Evolutionary conservation across 30 jellyfish, hydroid and myxozoan genomes (phyloP), one percentile per base, ranked within the genome.

Genomic region (Hydractinia symbiolongicarpus): DNA sequence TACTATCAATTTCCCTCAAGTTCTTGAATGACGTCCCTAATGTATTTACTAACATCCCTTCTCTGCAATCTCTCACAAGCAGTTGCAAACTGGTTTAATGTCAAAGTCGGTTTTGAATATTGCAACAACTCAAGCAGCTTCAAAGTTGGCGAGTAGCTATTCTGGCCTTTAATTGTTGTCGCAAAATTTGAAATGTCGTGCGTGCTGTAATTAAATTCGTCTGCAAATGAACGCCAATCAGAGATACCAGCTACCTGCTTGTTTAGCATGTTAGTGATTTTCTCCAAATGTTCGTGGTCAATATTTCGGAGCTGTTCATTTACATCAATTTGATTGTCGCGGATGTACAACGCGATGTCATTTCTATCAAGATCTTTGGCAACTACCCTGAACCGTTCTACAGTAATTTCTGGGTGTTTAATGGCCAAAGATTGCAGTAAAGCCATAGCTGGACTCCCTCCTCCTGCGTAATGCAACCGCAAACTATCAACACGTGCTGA

Each of bases 381-480:
- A 64, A 51, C 40, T 6, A 2, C 40, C 7, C 17, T 44, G 17
- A 64, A 64, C 7, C 40, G 52, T 64, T 64, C 74, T 6, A 64
- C 74, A n/a, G 74, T 64, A 7, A 2, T 51, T 64, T 64, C 74
- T 6, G 74, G 74, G 19, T 64, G 9, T 7, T 64, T 64, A 6
- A 64, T 51, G 19, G 74, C 74, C 19, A 64, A 6, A 7, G 74
- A n/a, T n/a, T 13, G 4, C 19, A 64, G 74, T 2, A 64, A 64
- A 7, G 74, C 40, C 74, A 64, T 64, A n/a, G 74, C 74, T 6
- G 74, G 74, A 13, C 74, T 64, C 40, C 74, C 74, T 64, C 74
- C 74, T n/a, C 74, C 74, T 7, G 74, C 74, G 16, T 64, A 64
- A 13, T 64, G 74, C 40, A 64, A 64, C 40, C 52, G 74, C 16